Percentiles rank a stretch among this genome's conserved stretches.
Evolutionary conservation across 2,888 invertebrate genomes (phyloP).

Genomic region (Melolontha melolontha): DNA sequence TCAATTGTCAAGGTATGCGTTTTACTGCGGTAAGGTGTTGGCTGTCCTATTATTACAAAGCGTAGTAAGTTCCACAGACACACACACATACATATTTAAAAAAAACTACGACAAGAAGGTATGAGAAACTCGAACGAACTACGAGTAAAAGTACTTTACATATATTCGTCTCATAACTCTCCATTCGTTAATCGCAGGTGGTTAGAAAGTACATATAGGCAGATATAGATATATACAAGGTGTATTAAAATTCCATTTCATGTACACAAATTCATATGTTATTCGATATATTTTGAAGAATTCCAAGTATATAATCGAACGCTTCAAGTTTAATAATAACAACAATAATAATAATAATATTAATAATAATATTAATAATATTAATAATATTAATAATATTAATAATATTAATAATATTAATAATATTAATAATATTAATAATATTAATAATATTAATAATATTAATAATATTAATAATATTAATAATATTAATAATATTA

Average conservation of each 20-base stretch:
- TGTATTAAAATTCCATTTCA: neutral
- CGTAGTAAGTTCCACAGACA: neutral
- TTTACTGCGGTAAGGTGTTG: conserved; percentile 22
- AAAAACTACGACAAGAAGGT: conserved; percentile 8
- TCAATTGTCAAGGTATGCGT: conserved; percentile 23
- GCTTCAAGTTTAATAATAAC: too few species aligned
- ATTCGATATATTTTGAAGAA: too few species aligned
- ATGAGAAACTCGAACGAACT: conserved; percentile 19
- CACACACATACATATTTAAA: neutral
- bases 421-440: too few species aligned
- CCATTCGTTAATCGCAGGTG: conserved; percentile 28
- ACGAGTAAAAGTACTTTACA: conserved; percentile 36
- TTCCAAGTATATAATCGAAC: too few species aligned
- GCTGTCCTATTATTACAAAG: conserved; percentile 2
- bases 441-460: too few species aligned
- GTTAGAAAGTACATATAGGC: conserved; percentile 25
- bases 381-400: too few species aligned
- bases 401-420: too few species aligned
- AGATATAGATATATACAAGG: neutral
- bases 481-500: too few species aligned
- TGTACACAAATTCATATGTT: too few species aligned
- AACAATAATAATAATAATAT: too few species aligned
- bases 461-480: too few species aligned
- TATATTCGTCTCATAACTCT: conserved; percentile 27
- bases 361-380: too few species aligned